Percentiles rank a stretch among this genome's conserved stretches.
Conservation (phyloP, 2,113 vertebrate species). For the Sigmodon hispidus region DNA sequence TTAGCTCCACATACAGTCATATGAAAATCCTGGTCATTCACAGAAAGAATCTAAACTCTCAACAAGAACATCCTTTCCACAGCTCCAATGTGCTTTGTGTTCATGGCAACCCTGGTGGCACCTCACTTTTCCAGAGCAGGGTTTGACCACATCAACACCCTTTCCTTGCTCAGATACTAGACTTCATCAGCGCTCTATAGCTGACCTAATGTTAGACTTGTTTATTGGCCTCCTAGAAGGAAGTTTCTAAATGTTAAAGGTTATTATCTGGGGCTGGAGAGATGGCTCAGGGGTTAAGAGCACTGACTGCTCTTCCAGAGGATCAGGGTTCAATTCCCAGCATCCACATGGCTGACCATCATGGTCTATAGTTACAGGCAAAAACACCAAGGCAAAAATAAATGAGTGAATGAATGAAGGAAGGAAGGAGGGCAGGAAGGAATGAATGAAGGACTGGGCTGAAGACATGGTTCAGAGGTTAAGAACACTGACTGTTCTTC, state of each 20-base stretch:
- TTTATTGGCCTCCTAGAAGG: background rate
- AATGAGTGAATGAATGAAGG: too few species aligned
- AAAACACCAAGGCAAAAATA: too few species aligned
- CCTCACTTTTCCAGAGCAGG: background rate
- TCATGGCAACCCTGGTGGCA: background rate
- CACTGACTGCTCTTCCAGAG: too few species aligned
- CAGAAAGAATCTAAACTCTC: background rate
- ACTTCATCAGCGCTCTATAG: background rate
- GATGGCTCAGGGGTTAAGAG: too few species aligned
- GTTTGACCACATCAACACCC: background rate
- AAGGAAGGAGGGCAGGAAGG: too few species aligned
- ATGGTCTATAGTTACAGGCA: too few species aligned
- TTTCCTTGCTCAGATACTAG: background rate
- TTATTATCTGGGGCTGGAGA: too few species aligned
- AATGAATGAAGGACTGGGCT: too few species aligned
- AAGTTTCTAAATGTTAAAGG: background rate
- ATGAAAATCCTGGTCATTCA: background rate
- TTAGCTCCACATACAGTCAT: background rate
- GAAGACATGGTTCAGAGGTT: too few species aligned
- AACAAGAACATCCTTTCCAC: background rate
- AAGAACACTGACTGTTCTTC: too few species aligned
- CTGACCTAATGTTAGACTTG: background rate
- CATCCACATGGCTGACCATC: too few species aligned
- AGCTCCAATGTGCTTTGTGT: background rate
- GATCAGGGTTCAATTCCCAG: too few species aligned